Percentiles rank a stretch among this genome's conserved stretches.
Evolutionary conservation across 1,140 invertebrate species (phyloP).

Genomic region (Dolichoris vasculosae): DNA sequence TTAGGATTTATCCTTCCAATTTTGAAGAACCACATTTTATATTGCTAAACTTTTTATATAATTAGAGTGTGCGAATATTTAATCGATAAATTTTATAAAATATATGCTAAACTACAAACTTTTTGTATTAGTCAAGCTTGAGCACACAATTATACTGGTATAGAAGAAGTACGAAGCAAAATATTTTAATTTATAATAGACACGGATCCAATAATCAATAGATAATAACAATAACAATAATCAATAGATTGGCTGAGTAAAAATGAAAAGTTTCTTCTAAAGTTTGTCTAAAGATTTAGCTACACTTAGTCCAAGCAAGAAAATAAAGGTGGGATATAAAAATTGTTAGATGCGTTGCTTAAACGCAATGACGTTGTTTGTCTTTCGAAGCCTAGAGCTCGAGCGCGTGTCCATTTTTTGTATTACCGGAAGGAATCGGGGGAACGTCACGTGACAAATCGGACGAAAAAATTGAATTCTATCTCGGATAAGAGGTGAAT

Average conservation of each 20-base stretch:
- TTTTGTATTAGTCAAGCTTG: too few relatives aligned
- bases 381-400: slow-evolving; percentile 17
- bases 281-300: too few relatives aligned
- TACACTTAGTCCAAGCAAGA: too few relatives aligned
- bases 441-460: neutral
- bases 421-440: slow-evolving; percentile 18
- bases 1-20: too few relatives aligned
- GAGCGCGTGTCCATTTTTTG: neutral
- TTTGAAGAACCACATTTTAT: neutral
- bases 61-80: neutral
- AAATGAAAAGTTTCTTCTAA: too few relatives aligned
- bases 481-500: slow-evolving; percentile 4
- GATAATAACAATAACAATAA: too few relatives aligned
- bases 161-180: too few relatives aligned
- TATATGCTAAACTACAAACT: neutral
- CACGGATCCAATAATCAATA: too few relatives aligned
- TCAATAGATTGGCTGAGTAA: too few relatives aligned
- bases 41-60: neutral
- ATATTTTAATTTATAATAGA: too few relatives aligned
- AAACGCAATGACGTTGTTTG: neutral
- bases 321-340: too few relatives aligned
- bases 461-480: slow-evolving; percentile 41
- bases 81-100: neutral
- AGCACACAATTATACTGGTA: too few relatives aligned
- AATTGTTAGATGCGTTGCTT: neutral